Percentiles rank a stretch among this genome's conserved stretches.
Conservation (phyloP, 2,797 vertebrate species). For the Intellagama lesueurii region DNA sequence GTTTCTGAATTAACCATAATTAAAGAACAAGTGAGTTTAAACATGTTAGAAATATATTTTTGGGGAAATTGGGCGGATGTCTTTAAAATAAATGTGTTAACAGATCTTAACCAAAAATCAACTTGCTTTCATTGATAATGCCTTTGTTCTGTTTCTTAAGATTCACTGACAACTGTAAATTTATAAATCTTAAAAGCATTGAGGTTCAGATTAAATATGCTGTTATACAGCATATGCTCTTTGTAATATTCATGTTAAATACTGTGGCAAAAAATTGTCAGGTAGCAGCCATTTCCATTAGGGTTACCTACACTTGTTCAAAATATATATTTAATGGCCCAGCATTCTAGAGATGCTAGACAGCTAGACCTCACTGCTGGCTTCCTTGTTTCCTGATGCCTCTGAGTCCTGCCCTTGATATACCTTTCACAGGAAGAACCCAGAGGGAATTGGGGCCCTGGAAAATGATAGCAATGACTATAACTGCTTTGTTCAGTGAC, state of each 20-base stretch:
- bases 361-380: not conserved
- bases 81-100: not conserved
- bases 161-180: not conserved
- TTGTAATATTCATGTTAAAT: not conserved
- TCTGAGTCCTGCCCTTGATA: no score
- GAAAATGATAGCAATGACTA: not conserved
- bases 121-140: not conserved
- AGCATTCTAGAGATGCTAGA: not conserved
- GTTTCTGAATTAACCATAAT: constrained; percentile 91
- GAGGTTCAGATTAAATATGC: not conserved
- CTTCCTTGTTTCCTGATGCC: not conserved
- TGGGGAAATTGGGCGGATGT: not conserved
- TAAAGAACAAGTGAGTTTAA: constrained; percentile 85
- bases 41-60: not conserved
- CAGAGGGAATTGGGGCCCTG: not conserved
- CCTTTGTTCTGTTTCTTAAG: not conserved
- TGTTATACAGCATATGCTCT: not conserved
- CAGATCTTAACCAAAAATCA: not conserved
- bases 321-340: not conserved
- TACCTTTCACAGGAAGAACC: not conserved
- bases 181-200: not conserved
- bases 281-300: not conserved
- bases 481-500: not conserved
- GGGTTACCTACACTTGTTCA: not conserved
- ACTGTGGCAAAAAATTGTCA: not conserved